Conservation (phyloP, 2,113 vertebrate species). For the Puntigrus tetrazona region DNA sequence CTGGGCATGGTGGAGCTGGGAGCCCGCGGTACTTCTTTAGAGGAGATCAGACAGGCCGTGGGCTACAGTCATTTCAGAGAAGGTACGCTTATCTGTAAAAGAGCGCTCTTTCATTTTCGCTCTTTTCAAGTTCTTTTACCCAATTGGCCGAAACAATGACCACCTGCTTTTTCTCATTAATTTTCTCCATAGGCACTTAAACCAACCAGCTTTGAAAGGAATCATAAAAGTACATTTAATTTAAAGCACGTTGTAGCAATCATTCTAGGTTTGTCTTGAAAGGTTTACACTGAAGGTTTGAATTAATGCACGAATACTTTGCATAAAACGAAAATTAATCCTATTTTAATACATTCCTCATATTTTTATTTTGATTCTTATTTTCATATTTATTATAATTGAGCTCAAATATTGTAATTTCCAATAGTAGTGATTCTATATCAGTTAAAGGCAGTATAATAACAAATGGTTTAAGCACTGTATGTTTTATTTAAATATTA, state of each 20-base stretch:
- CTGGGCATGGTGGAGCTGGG: slow-evolving; percentile 95
- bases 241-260: neutral
- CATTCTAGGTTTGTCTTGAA: neutral
- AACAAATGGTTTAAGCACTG: too few relatives aligned
- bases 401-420: neutral
- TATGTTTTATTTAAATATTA: too few relatives aligned
- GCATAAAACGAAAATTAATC: neutral
- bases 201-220: neutral
- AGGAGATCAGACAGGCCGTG: slow-evolving; percentile 87
- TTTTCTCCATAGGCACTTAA: neutral
- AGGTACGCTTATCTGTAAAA: slow-evolving; percentile 68
- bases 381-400: neutral
- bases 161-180: neutral
- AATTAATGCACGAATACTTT: neutral
- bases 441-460: neutral
- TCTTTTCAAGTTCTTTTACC: too few relatives aligned
- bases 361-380: too few relatives aligned
- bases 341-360: too few relatives aligned
- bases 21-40: slow-evolving; percentile 84
- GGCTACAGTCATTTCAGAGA: slow-evolving; percentile 85
- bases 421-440: neutral
- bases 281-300: too few relatives aligned
- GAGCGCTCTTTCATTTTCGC: neutral
- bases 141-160: neutral
- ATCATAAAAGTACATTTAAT: neutral